Evolutionary conservation across 1,140 invertebrate genomes (phyloP), one percentile per base, ranked within the genome.

Genomic region (Drosophila leontia): DNA sequence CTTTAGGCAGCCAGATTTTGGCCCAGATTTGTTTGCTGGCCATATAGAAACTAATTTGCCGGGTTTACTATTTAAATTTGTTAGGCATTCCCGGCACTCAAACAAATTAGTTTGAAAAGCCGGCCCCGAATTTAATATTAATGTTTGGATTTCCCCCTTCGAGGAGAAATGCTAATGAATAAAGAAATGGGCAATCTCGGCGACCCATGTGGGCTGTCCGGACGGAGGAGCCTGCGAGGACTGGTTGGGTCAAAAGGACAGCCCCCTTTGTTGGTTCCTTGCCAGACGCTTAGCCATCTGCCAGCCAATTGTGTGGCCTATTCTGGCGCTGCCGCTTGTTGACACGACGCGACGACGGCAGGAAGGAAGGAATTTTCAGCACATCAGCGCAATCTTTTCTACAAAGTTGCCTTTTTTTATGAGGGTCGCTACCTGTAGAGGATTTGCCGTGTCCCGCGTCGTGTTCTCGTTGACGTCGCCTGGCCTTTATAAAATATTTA

Each of bases 331-430:
- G 57, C 26, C 61, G 79, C n/a, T 70, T 47, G 64, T 80, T 78
- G 84, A 83, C 76, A 86, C 67, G 41, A 69, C 83, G 51, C 50
- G 29, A 34, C 50, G 50, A 35, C 29, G 32, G 34, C 23, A 37
- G 84, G 84, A 88, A 88, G 84, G 84, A 88, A 88, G 80, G 74
- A 88, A 88, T 88, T 88, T 88, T 81, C 77, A 80, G 67, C 84
- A 84, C 80, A 87, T 88, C 82, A 62, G 58, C 75, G 63, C 70
- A 86, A 86, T 86, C 78, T 87, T 87, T 80, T 44, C 80, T 78
- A 70, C 74, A 77, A 77, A 77, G 74, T 77, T 77, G 42, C 56
- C 75, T 56, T 77, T 76, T 75, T 76, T 77, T 77, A 77, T 48
- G 75, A 50, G 48, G 69, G 71, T 71, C 58, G 51, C 72, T 78